A percentile compares a stretch with the other conserved stretches of the same genome.
Conservation (phyloP, 2,888 invertebrate genomes). For the Adineta ricciae region DNA sequence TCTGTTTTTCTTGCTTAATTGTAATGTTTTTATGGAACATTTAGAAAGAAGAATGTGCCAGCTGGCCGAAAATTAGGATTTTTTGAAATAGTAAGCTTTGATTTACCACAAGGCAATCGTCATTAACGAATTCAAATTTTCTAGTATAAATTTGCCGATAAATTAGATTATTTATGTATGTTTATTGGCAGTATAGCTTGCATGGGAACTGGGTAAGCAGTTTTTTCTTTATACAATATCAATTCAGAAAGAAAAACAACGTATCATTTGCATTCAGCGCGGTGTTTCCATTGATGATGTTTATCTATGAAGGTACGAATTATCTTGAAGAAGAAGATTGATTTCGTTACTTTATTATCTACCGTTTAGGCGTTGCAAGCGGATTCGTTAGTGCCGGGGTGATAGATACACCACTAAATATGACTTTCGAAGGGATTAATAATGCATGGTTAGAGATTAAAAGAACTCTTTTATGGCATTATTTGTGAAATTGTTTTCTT, state of each 20-base stretch:
- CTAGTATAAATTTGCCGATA: background rate
- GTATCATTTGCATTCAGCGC: background rate
- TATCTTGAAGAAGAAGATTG: background rate
- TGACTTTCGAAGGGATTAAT: background rate
- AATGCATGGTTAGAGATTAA: background rate
- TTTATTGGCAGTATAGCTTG: background rate
- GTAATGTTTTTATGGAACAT: no score
- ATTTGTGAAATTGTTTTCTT: background rate
- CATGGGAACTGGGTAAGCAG: background rate
- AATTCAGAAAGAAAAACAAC: background rate
- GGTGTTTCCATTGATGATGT: conserved; percentile 7
- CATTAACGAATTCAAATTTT: background rate
- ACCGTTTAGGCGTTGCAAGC: background rate
- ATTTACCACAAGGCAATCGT: no score
- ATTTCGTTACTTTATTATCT: background rate
- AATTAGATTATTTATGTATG: background rate
- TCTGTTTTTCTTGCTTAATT: background rate
- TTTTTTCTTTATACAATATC: background rate
- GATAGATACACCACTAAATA: background rate
- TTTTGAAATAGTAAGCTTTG: background rate
- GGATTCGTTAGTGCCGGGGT: background rate
- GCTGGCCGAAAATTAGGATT: background rate
- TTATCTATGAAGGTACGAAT: background rate
- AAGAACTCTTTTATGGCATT: no score
- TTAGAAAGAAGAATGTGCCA: no score